These are phyloP conservation scores for Brachirus orientalis DNA, from an alignment of 2,113 vertebrate species.

Conservation along the genomic window DNA sequence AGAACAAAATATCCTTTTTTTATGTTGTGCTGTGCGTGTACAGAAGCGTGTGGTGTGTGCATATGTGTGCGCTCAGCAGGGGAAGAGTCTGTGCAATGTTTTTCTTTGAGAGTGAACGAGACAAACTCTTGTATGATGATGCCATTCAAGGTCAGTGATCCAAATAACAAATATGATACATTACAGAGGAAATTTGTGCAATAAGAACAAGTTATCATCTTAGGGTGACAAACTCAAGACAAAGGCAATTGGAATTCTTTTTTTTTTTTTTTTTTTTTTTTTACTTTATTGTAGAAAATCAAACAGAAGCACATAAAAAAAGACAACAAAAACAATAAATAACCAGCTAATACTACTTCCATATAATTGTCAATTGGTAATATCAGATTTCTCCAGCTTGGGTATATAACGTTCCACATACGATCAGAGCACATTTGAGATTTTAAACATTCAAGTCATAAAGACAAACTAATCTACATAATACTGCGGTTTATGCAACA, in stretches of 20 bases:
- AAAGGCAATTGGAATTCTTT: background rate
- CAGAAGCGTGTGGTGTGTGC: background rate
- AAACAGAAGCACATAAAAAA: conserved; percentile 20
- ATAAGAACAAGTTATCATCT: background rate
- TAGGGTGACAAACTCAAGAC: background rate
- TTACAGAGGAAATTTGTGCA: background rate
- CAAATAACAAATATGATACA: conserved; percentile 39
- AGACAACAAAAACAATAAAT: conserved; percentile 61
- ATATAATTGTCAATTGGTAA: background rate
- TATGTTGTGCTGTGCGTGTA: background rate
- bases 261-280: conserved; percentile 19
- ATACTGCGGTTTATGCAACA: background rate
- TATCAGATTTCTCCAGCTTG: background rate
- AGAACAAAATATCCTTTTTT: no score
- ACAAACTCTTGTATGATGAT: conserved; percentile 30
- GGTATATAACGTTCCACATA: conserved; percentile 3
- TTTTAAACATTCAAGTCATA: conserved; percentile 36
- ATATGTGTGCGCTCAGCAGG: background rate
- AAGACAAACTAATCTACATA: conserved; percentile 12
- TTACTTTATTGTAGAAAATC: conserved; percentile 57
- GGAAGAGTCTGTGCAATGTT: conserved; percentile 12
- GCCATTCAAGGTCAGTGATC: conserved; percentile 46
- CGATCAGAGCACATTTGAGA: conserved; percentile 17
- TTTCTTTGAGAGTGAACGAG: background rate
- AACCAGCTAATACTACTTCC: conserved; percentile 34